These are phyloP conservation scores for Gobiocypris rarus DNA, from an alignment of 2,113 vertebrate species.

Conservation along the genomic window DNA sequence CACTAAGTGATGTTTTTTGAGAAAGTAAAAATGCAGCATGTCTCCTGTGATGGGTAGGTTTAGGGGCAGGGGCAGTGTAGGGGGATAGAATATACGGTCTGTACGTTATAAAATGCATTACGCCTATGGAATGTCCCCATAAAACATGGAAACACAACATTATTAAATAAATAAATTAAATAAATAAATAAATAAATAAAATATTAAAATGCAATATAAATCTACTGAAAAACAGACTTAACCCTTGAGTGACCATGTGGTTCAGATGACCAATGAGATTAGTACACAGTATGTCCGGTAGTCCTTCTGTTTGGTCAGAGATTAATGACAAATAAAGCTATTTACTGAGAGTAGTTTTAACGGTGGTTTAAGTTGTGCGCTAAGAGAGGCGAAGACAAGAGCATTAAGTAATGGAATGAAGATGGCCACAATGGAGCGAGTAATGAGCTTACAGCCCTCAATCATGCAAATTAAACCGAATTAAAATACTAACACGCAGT, in stretches of 20 bases:
- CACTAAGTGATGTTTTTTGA: too few relatives aligned
- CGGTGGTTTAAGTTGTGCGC: slow-evolving; percentile 69
- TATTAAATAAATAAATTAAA: too few relatives aligned
- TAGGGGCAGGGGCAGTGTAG: too few relatives aligned
- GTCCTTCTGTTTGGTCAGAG: slow-evolving; percentile 42
- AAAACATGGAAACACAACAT: too few relatives aligned
- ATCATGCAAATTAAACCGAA: slow-evolving; percentile 74
- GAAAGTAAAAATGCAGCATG: too few relatives aligned
- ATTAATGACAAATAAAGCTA: slow-evolving; percentile 73
- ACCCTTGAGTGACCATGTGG: background rate
- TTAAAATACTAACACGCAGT: slow-evolving; percentile 63
- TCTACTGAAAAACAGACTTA: too few relatives aligned
- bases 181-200: too few relatives aligned
- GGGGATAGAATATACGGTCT: too few relatives aligned
- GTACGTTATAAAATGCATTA: too few relatives aligned
- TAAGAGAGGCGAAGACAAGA: slow-evolving; percentile 69
- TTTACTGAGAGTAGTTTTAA: slow-evolving; percentile 74
- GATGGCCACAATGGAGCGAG: slow-evolving; percentile 71
- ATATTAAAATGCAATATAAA: background rate
- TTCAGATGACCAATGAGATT: slow-evolving; percentile 26
- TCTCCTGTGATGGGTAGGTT: too few relatives aligned
- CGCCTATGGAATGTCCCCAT: too few relatives aligned
- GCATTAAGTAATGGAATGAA: slow-evolving; percentile 76
- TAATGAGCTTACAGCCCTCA: slow-evolving; percentile 74
- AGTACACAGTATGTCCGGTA: slow-evolving; percentile 11